These are phyloP conservation scores for Synanthedon formicaeformis DNA, from an alignment of 2,888 invertebrate genomes.

Conservation along the genomic window DNA sequence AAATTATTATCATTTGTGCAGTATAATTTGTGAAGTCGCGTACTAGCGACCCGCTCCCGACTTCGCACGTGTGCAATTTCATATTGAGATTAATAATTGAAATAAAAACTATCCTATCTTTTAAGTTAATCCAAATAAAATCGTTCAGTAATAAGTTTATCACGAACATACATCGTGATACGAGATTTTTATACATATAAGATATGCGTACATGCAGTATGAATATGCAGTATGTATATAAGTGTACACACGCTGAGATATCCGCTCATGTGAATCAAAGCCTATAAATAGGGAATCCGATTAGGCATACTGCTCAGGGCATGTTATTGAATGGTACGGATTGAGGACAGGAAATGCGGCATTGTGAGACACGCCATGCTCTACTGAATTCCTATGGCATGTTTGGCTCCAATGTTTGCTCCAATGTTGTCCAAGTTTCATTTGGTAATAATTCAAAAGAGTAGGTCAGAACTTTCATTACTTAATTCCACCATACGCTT, in stretches of 20 bases:
- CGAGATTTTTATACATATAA: too few species aligned
- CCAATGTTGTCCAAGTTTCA: too few species aligned
- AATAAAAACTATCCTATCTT: too few species aligned
- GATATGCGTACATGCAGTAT: neutral
- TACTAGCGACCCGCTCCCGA: too few species aligned
- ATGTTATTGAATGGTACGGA: constrained; percentile 16
- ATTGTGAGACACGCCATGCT: constrained; percentile 24
- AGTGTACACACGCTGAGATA: neutral
- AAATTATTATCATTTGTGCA: too few species aligned
- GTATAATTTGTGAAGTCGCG: too few species aligned
- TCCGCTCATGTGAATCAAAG: constrained; percentile 5
- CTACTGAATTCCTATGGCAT: constrained; percentile 12
- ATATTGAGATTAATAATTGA: too few species aligned
- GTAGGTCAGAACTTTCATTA: neutral
- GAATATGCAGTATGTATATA: neutral
- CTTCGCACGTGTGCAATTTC: neutral
- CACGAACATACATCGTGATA: too few species aligned
- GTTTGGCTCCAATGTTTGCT: constrained; percentile 1
- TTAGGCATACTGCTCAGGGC: constrained; percentile 10
- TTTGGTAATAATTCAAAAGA: neutral
- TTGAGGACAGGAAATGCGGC: constrained; percentile 23
- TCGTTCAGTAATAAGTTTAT: too few species aligned
- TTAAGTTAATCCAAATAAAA: too few species aligned
- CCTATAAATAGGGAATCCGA: constrained; percentile 21
- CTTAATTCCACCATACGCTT: neutral